Evolutionary conservation across 64 coral and sea anemone species (phyloP).

Genomic region (Exaiptasia diaphana): DNA sequence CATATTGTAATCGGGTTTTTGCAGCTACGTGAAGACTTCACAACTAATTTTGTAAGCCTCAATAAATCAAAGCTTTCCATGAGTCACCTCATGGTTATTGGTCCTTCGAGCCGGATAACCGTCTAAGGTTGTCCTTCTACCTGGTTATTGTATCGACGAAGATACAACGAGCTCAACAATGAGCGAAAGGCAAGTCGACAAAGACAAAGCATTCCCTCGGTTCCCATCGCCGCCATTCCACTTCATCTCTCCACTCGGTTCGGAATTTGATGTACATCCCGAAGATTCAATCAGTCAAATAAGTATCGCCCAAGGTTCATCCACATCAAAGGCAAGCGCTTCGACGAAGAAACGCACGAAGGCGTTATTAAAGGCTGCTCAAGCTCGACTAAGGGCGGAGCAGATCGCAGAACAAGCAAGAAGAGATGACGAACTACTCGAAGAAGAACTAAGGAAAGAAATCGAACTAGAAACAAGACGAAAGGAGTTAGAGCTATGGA

Average conservation of each 20-base stretch:
- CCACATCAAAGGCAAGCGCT: background rate
- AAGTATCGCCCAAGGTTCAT: background rate
- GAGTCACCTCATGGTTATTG: background rate
- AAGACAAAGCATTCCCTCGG: background rate
- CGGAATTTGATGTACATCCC: background rate
- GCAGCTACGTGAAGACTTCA: background rate
- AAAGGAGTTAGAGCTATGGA: background rate
- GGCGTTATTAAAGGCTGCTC: background rate
- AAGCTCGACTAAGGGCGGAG: background rate
- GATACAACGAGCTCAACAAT: background rate
- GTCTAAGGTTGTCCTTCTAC: background rate
- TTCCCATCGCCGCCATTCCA: background rate
- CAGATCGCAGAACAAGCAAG: background rate
- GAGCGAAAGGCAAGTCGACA: background rate
- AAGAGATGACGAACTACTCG: background rate
- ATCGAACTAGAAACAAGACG: background rate
- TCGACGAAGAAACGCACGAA: constrained; percentile 7
- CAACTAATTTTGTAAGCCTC: background rate
- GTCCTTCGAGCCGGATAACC: background rate
- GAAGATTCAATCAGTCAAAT: constrained; percentile 1
- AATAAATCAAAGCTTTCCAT: background rate
- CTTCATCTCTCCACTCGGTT: background rate
- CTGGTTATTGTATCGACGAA: background rate
- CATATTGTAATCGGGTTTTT: too few species aligned
- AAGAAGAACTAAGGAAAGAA: background rate